Evolutionary conservation across 2,797 vertebrate species (phyloP), one percentile per base, ranked within the genome.

Genomic region (Poecilia velifera): DNA sequence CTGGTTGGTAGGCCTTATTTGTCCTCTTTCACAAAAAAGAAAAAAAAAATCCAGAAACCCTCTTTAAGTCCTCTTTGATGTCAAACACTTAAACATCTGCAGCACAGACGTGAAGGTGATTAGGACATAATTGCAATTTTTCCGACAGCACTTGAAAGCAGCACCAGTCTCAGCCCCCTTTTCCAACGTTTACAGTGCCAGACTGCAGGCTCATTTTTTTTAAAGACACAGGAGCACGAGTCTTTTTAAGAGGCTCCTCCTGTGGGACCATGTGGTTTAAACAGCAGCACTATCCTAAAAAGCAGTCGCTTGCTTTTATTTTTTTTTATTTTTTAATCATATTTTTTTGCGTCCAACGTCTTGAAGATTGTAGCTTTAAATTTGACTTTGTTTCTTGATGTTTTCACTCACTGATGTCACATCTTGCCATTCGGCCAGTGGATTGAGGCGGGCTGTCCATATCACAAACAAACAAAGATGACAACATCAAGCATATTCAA

Each of bases 341-440:
- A 57, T 57, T 28, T 57, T 28, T 94, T 93, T 82, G 87, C 89
- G 86, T 94, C 90, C 88, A 86, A 93, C 79, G 91, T 93, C 91
- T 59, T 83, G 90, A 96, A 97, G 97, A 96, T 97, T 98, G 97
- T 99, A 98, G 97, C 98, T 98, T 98, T 99, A 98, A 97, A 95
- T 97, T 96, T 86, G 93, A 94, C 91, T 87, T 43, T 90, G 76
- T 91, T 90, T 92, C 87, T 92, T 91, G 91, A 90, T 92, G 89
- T 94, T 93, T 92, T 93, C 91, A 93, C 91, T 81, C 87, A 92
- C 75, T 90, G 96, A 97, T 95, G 94, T 93, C 94, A 92, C 95
- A 95, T 97, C 43, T 97, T 96, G 95, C 96, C 97, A 97, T 83
- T 97, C 96, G 97, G 96, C 97, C 97, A 97, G 97, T 98, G 97